Evolutionary conservation across 2,888 invertebrate genomes (phyloP), one percentile per base, ranked within the genome.

Genomic region (Xestoiulus laeticollis): DNA sequence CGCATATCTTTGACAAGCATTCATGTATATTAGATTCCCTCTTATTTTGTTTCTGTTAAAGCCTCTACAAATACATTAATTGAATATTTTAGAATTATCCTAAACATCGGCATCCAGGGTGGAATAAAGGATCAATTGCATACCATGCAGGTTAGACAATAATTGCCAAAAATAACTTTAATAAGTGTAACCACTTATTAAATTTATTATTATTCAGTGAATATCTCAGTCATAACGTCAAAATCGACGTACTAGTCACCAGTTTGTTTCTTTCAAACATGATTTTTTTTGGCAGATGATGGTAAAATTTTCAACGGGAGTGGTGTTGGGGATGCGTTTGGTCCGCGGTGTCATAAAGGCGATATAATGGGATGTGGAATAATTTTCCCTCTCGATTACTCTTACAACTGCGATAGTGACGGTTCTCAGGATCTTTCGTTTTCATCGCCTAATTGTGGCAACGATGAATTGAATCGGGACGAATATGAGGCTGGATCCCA

Each of bases 321-420:
- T 89, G 92, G 93, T 22, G 92, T 93, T 84, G 93, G 93, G 26
- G 93, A 93, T 90, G 92, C 92, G 19, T 93, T 93, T 91, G 93
- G 93, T 19, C 93, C 93, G 26, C 91, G 91, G 86, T 93, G 93
- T 90, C 92, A 93, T 89, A 92, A 92, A 91, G 93, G 92, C 89
- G 93, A 93, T 90, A 91, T 92, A n/a, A 93, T 93, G 92, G 93
- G 93, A 14, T 93, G 93, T 91, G 93, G 93, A 44, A 93, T 93
- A 86, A 91, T 93, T 88, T 93, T 93, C 89, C 93, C 93, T 1
- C 90, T 91, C 19, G 91, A 91, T 89, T 91, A 91, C 89, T 90
- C 88, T 14, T 89, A 88, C 87, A 91, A 91, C 84, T 90, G 89
- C 26, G 91, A 91, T 88, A 90, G 87, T 89, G 91, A 91, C 89